phyloP scores from a whole-genome alignment of 2,113 vertebrate genomes.

The Hucho hucho region DNA sequence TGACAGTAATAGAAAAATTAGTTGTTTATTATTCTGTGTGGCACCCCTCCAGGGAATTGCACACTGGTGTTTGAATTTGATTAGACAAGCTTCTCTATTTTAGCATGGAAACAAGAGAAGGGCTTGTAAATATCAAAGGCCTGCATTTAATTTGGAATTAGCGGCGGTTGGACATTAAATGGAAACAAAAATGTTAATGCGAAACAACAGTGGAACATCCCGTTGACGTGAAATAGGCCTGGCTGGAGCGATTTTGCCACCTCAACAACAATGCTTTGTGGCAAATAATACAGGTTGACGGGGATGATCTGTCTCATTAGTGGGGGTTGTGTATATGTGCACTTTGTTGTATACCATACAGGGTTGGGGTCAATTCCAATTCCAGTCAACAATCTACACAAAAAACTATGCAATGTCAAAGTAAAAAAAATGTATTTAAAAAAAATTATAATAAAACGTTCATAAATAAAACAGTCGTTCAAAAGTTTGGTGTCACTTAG shows the following conservation, averaged over 20 bases:
- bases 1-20: neutral
- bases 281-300: neutral
- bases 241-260: neutral
- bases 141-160: neutral
- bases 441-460: too few species aligned
- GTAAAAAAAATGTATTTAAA: too few species aligned
- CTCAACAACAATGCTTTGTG: slow-evolving; percentile 1
- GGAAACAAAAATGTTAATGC: neutral
- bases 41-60: slow-evolving; percentile 25
- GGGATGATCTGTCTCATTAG: slow-evolving; percentile 1
- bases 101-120: neutral
- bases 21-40: slow-evolving; percentile 2
- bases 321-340: neutral
- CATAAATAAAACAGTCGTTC: too few species aligned
- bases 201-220: neutral
- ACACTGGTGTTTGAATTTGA: slow-evolving; percentile 29
- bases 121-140: neutral
- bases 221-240: neutral
- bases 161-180: neutral
- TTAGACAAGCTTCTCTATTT: slow-evolving; percentile 9
- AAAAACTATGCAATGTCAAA: too few species aligned
- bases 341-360: neutral
- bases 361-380: too few species aligned
- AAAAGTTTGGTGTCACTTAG: too few species aligned
- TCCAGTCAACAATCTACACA: too few species aligned